Percentiles rank a stretch among this genome's conserved stretches.
These are phyloP conservation scores for Thaumatotibia leucotreta DNA, from an alignment of 1,140 invertebrate genomes.

Conservation along the genomic window DNA sequence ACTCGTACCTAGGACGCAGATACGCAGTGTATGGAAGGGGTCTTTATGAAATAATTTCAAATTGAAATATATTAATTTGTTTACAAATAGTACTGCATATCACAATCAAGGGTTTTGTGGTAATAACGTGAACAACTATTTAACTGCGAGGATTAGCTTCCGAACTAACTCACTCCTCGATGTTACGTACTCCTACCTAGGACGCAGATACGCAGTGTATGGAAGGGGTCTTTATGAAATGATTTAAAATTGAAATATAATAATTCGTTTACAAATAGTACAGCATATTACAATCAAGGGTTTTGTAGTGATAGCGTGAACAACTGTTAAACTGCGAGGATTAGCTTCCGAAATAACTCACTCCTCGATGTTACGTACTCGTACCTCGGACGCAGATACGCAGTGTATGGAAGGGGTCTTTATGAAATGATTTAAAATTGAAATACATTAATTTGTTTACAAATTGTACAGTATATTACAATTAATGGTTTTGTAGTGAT, in stretches of 20 bases:
- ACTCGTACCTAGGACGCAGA: not conserved
- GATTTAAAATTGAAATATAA: too few species aligned
- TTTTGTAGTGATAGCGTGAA: conserved; percentile 52
- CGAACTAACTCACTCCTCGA: conserved; percentile 44
- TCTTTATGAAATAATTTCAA: not conserved
- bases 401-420: not conserved
- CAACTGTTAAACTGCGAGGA: conserved; percentile 53
- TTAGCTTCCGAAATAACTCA: conserved; percentile 52
- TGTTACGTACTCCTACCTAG: not conserved
- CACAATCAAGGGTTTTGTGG: too few species aligned
- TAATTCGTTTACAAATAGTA: too few species aligned
- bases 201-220: not conserved
- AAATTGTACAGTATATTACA: too few species aligned
- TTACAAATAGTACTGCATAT: too few species aligned
- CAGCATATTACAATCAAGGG: too few species aligned
- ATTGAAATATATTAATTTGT: too few species aligned
- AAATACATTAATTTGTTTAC: too few species aligned
- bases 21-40: conserved; percentile 2
- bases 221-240: conserved; percentile 5
- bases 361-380: conserved; percentile 19
- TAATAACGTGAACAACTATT: conserved; percentile 56
- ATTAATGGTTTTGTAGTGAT: too few species aligned
- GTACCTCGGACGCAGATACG: not conserved
- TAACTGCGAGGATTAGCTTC: conserved; percentile 50
- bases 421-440: not conserved